Base-by-base conservation (phyloP, 2,888 invertebrate genomes). In the Pyrrhia umbra region DNA sequence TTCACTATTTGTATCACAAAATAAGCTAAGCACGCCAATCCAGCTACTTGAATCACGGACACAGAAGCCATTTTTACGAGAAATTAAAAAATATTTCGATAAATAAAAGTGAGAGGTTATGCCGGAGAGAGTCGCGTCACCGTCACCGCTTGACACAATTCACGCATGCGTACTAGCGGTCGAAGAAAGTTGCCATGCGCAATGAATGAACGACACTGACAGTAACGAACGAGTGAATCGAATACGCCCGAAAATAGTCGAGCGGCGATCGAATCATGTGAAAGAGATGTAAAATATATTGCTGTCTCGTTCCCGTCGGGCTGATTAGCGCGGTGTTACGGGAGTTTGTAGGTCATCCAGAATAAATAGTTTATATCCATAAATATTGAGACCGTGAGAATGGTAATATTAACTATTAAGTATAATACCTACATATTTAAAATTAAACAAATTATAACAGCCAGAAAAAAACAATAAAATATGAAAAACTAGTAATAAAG, bases 131-230 rank as follows among this genome's bases (percentile, higher is more conserved):
- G 83, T 79, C 65, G 77, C 77, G 82, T 84, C 73, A 79, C 87
- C 85, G 82, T 84, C 76, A 81, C 87, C 86, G 84, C 60, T 78
- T 92, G 93, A 92, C 93, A 91, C 87, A 83, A 63, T 85, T 87
- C 77, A 79, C 94, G 91, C 94, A 91, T 92, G 94, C 94, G 94
- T 82, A 91, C 92, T 91, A 88, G 64, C 82, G 85, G 76, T 61
- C 82, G 81, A 92, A 94, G 94, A 94, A 94, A 94, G 93, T 92
- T 81, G 82, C 83, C 88, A 86, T 89, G 90, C 90, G 92, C 89
- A 76, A 61, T 64, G 82, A 85, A 75, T 82, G 87, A 83, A 69
- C 75, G 81, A 75, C 68, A 61, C 68, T 69, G 73, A 50, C 54
- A 65, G 67, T 77, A 64, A 57, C 6, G 66, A 78, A 62, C 68